Evolutionary conservation across 2,113 vertebrate genomes (phyloP).

Genomic region (Jaculus jaculus): DNA sequence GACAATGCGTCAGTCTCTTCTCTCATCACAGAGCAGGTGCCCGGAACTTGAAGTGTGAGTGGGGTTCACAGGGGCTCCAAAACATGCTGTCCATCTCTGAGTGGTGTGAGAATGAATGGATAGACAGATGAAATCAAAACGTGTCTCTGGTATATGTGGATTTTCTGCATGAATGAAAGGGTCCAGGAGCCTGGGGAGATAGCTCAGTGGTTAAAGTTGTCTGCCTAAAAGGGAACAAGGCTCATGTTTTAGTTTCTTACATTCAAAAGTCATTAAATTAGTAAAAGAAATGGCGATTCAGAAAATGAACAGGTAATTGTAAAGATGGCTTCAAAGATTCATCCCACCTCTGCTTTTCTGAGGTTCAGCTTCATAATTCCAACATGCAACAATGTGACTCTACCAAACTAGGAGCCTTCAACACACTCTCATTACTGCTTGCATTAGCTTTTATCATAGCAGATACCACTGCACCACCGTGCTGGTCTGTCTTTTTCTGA

Average conservation of each 20-base stretch:
- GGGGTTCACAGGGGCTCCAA: not conserved
- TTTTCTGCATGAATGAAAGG: not conserved
- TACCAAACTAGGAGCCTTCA: not conserved
- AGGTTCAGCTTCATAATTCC: not conserved
- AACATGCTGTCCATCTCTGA: not conserved
- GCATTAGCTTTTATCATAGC: not conserved
- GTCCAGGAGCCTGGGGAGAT: too few species aligned
- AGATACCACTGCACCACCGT: too few species aligned
- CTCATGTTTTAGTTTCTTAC: not conserved
- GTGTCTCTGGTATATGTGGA: not conserved
- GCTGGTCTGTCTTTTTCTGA: not conserved
- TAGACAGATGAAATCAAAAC: not conserved
- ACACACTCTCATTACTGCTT: not conserved
- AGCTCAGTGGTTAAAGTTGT: too few species aligned
- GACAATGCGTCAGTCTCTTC: not conserved
- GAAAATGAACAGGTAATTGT: not conserved
- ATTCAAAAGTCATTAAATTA: not conserved
- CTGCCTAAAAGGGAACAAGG: too few species aligned
- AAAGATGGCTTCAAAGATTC: not conserved
- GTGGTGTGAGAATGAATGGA: not conserved
- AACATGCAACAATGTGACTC: not conserved
- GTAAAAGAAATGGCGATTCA: not conserved
- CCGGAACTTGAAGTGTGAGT: too few species aligned
- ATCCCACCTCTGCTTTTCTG: too few species aligned
- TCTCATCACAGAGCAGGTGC: not conserved